phyloP scores from a whole-genome alignment of 2,888 invertebrate species.

The Antheraea assamensis region DNA sequence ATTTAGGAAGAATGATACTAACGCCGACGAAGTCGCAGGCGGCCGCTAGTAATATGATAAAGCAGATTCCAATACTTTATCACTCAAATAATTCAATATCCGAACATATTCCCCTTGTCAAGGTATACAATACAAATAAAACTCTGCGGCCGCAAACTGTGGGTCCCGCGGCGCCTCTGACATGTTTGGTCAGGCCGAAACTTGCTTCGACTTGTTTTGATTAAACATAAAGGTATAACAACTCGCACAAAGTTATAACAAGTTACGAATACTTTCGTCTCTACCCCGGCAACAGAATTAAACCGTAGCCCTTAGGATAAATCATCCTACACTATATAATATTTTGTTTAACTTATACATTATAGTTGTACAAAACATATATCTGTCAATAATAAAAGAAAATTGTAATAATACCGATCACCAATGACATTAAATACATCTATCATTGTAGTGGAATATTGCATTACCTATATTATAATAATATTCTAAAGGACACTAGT shows the following conservation, averaged over 20 bases:
- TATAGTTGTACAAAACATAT: not conserved
- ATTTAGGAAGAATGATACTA: too few species aligned
- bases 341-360: not conserved
- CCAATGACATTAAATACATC: not conserved
- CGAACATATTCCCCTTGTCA: constrained; percentile 9
- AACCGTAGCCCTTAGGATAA: not conserved
- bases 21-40: too few species aligned
- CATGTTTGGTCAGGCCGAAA: constrained; percentile 12
- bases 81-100: not conserved
- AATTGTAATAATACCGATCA: too few species aligned
- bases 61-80: not conserved
- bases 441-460: too few species aligned
- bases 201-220: constrained; percentile 16
- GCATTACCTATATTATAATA: too few species aligned
- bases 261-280: constrained; percentile 12
- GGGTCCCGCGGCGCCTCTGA: constrained; percentile 3
- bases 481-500: too few species aligned
- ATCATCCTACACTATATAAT: not conserved
- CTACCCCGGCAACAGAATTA: not conserved
- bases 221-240: constrained; percentile 14
- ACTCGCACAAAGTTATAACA: constrained; percentile 19
- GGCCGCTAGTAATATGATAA: not conserved
- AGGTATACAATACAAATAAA: constrained; percentile 15
- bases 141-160: not conserved
- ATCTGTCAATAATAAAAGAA: too few species aligned